Evolutionary conservation across 2,888 invertebrate genomes (phyloP).

Genomic region (Molanna angustata): DNA sequence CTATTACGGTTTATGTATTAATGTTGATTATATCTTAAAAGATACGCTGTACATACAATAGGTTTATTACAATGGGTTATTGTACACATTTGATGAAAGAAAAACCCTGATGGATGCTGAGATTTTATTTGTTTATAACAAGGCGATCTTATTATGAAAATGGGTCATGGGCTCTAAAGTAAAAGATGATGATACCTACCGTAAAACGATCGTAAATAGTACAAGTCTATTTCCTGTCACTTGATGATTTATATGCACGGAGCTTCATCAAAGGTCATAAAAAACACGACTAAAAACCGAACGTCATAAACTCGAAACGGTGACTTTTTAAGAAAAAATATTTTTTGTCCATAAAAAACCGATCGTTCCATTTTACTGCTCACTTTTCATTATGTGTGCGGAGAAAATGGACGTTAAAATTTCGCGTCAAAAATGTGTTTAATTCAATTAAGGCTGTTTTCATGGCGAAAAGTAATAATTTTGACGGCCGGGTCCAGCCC

Average conservation of each 20-base stretch:
- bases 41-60: no score
- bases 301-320: conserved; percentile 7
- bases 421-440: conserved; percentile 15
- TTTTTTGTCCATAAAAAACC: conserved; percentile 2
- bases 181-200: no score
- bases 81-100: no score
- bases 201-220: background rate
- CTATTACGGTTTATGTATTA: no score
- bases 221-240: background rate
- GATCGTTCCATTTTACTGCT: conserved; percentile 11
- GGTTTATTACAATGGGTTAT: no score
- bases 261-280: conserved; percentile 9
- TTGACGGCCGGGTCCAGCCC: conserved; percentile 15
- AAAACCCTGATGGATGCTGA: no score
- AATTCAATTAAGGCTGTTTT: conserved; percentile 18
- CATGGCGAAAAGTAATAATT: conserved; percentile 23
- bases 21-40: no score
- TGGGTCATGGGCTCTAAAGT: no score
- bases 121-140: no score
- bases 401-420: conserved; percentile 3
- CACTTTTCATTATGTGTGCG: background rate
- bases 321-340: conserved; percentile 12
- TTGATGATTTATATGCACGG: background rate
- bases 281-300: conserved; percentile 8
- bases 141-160: no score